Conservation (phyloP, 1,140 invertebrate species). For the Parasteatoda tepidariorum region DNA sequence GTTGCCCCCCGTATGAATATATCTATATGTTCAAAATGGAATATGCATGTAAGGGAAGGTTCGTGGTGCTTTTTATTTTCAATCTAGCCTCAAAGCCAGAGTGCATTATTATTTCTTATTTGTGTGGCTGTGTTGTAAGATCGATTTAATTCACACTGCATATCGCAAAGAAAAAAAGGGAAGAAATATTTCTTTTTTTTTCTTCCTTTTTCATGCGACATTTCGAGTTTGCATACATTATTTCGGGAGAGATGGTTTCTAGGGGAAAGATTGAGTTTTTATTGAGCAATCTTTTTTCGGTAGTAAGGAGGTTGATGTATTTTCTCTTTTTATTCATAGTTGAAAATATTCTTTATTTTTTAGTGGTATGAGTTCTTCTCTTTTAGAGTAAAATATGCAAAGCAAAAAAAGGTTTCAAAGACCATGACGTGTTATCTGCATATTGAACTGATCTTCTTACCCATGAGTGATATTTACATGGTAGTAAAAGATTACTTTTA, state of each 20-base stretch:
- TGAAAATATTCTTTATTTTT: no score
- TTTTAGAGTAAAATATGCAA: no score
- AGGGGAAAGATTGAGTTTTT: conserved; percentile 12
- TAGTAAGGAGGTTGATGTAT: conserved; percentile 1
- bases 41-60: conserved; percentile 2
- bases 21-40: conserved; percentile 11
- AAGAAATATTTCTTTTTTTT: conserved; percentile 21
- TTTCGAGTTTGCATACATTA: conserved; percentile 29
- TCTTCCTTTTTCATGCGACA: background rate
- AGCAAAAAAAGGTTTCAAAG: no score
- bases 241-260: background rate
- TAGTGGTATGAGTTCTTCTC: no score
- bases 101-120: conserved; percentile 26
- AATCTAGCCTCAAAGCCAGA: background rate
- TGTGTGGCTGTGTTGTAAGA: background rate
- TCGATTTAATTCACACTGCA: conserved; percentile 22
- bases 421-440: no score
- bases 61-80: conserved; percentile 17
- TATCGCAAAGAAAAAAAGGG: background rate
- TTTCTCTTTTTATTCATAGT: background rate
- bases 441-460: no score
- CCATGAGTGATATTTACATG: no score
- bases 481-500: no score
- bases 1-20: conserved; percentile 1
- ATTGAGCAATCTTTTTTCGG: conserved; percentile 17